phyloP scores from a whole-genome alignment of 2,113 vertebrate species.

The Actinemys pallida region DNA sequence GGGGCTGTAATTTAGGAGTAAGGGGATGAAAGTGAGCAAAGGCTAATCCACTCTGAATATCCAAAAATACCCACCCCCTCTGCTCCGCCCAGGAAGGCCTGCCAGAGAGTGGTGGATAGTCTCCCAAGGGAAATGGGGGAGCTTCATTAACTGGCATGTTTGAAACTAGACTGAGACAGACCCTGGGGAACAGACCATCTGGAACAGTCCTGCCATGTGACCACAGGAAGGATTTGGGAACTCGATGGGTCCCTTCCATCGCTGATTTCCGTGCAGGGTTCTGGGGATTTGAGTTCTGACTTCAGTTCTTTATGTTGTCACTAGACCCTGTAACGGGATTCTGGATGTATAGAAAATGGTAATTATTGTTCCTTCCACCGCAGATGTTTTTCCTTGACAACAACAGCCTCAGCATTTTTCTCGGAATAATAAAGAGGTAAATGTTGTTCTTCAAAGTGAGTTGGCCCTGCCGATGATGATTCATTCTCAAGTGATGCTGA shows the following conservation, averaged over 20 bases:
- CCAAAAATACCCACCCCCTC: background rate
- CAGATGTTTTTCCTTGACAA: background rate
- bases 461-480: background rate
- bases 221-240: background rate
- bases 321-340: background rate
- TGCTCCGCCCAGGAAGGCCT: background rate
- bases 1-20: conserved; percentile 36
- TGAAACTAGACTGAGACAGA: background rate
- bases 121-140: background rate
- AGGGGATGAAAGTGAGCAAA: background rate
- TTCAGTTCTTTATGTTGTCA: background rate
- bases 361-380: background rate
- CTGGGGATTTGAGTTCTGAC: background rate
- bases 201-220: background rate
- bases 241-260: accelerated
- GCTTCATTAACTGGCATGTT: background rate
- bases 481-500: background rate
- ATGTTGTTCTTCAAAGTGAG: background rate
- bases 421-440: background rate
- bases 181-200: background rate
- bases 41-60: background rate
- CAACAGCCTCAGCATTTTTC: background rate
- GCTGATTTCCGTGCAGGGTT: background rate
- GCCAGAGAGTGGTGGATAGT: background rate
- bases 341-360: background rate